Conservation (phyloP, 2,113 vertebrate genomes). For the Onychostoma macrolepis region DNA sequence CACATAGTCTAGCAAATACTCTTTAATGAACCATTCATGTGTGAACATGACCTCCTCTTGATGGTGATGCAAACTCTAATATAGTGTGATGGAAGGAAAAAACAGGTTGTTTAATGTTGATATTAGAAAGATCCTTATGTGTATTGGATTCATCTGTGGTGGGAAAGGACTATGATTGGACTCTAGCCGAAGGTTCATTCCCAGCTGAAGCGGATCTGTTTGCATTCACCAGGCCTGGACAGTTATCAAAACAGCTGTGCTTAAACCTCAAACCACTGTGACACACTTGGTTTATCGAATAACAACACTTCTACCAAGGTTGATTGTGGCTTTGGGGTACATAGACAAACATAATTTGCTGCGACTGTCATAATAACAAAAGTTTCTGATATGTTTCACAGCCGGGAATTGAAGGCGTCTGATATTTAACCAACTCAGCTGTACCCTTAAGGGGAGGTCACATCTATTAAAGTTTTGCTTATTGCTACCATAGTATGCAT, state of each 20-base stretch:
- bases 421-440: background rate
- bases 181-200: background rate
- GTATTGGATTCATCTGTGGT: background rate
- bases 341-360: background rate
- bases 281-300: background rate
- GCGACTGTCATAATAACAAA: background rate
- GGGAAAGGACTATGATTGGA: background rate
- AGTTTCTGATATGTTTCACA: background rate
- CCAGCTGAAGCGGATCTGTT: background rate
- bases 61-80: background rate
- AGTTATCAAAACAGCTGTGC: background rate
- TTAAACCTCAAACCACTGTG: constrained; percentile 1
- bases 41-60: background rate
- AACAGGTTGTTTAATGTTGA: background rate
- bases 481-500: too few species aligned
- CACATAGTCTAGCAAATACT: background rate
- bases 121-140: background rate
- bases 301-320: background rate
- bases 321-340: background rate
- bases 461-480: background rate
- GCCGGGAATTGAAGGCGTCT: background rate
- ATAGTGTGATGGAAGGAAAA: background rate
- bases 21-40: background rate
- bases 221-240: background rate
- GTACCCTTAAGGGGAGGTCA: background rate